Evolutionary conservation across 2,797 vertebrate genomes (phyloP).

Genomic region (Pipistrellus pipistrellus): DNA sequence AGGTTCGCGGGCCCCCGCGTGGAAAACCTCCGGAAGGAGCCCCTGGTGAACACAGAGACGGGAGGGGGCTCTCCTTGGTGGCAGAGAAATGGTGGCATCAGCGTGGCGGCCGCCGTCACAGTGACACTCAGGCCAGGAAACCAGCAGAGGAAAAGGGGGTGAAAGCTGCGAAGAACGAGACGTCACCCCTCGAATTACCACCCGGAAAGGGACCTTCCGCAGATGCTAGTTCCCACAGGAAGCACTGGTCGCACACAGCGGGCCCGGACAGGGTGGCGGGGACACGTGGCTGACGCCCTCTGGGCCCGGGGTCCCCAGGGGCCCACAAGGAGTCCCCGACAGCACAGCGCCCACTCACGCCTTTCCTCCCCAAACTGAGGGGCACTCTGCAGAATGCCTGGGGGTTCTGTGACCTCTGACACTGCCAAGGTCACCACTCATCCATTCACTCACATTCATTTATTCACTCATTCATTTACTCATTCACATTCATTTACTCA

Average conservation of each 20-base stretch:
- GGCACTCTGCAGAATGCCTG: neutral
- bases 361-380: neutral
- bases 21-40: fast-evolving
- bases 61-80: fast-evolving
- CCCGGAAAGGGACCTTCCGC: no score
- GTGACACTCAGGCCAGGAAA: neutral
- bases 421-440: neutral
- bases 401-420: neutral
- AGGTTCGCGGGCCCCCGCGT: fast-evolving
- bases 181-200: neutral
- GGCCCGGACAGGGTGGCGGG: neutral
- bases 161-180: fast-evolving
- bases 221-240: neutral
- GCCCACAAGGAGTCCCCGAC: neutral
- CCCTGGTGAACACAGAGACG: fast-evolving
- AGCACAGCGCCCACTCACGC: no score
- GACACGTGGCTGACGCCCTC: neutral
- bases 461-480: neutral
- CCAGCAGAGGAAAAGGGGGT: fast-evolving
- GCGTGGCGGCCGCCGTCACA: neutral
- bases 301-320: neutral
- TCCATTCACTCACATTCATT: neutral
- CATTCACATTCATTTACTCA: neutral
- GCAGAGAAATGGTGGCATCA: neutral
- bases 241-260: neutral